A percentile compares a stretch with the other conserved stretches of the same genome.
Conservation (phyloP, 2,888 invertebrate species). For the Arctia plantaginis region DNA sequence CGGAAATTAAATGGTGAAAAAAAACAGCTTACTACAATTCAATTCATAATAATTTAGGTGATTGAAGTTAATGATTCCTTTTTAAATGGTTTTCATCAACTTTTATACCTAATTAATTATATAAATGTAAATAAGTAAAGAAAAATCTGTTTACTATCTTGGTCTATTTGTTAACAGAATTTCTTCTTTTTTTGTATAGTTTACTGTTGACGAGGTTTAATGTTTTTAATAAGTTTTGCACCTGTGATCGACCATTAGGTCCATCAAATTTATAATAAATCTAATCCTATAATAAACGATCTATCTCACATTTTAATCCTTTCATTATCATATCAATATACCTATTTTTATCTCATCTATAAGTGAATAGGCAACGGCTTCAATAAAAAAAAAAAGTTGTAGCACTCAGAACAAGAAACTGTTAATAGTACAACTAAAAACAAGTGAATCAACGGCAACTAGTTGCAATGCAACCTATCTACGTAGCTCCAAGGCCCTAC, state of each 20-base stretch:
- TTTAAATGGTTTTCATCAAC: no score
- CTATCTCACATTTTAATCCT: background rate
- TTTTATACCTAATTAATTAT: no score
- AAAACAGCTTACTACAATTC: no score
- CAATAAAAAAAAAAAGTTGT: background rate
- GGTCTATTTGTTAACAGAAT: background rate
- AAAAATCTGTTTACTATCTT: background rate
- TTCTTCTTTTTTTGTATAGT: background rate
- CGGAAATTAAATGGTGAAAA: no score
- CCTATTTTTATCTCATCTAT: background rate
- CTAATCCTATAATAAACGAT: background rate
- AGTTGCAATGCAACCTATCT: slow-evolving; percentile 33
- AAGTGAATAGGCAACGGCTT: background rate
- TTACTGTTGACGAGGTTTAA: background rate
- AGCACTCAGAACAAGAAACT: background rate
- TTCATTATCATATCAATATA: background rate
- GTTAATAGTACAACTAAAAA: slow-evolving; percentile 2
- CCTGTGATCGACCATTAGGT: background rate
- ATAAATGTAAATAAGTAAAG: background rate
- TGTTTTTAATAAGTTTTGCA: background rate
- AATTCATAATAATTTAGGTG: no score
- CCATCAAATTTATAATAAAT: background rate
- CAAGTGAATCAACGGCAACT: slow-evolving; percentile 21
- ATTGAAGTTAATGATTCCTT: no score
- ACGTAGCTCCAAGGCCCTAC: slow-evolving; percentile 51